A percentile compares a stretch with the other conserved stretches of the same genome.
Conservation (phyloP, 2,797 vertebrate genomes). For the Molossus alvarezi region DNA sequence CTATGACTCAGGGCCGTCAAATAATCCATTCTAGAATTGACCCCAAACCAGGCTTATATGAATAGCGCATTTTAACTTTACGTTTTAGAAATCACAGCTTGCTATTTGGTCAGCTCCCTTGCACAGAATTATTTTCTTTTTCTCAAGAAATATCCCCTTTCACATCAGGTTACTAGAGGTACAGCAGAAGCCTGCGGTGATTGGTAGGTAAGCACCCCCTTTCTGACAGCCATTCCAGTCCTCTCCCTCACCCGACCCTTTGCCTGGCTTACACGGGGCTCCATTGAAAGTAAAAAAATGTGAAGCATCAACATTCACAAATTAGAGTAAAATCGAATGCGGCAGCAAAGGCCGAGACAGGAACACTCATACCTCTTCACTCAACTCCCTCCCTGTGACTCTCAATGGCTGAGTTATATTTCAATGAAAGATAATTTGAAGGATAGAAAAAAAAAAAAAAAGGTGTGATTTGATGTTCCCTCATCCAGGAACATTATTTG, state of each 20-base stretch:
- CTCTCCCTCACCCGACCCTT: not conserved
- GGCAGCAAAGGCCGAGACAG: not conserved
- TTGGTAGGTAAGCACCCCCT: not conserved
- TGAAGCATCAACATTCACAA: not conserved
- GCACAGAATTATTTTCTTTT: not conserved
- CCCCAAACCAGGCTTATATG: not conserved
- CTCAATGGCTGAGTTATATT: not conserved
- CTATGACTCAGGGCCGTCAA: not conserved
- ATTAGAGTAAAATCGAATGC: not conserved
- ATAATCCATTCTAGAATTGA: not conserved
- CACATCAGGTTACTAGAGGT: not conserved
- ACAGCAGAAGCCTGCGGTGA: not conserved
- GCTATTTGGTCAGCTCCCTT: not conserved
- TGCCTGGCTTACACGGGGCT: not conserved
- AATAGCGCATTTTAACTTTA: not conserved
- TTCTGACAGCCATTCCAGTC: not conserved
- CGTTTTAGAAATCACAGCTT: not conserved
- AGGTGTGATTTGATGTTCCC: not conserved
- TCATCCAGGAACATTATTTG: slow-evolving; percentile 57
- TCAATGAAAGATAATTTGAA: slow-evolving; percentile 17
- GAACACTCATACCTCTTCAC: not conserved
- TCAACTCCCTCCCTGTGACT: not conserved
- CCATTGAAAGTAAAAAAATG: not conserved
- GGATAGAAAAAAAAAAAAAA: not conserved
- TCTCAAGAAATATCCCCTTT: not conserved